Evolutionary conservation across 1,140 invertebrate genomes (phyloP), one percentile per base, ranked within the genome.

Genomic region (Uloborus diversus): DNA sequence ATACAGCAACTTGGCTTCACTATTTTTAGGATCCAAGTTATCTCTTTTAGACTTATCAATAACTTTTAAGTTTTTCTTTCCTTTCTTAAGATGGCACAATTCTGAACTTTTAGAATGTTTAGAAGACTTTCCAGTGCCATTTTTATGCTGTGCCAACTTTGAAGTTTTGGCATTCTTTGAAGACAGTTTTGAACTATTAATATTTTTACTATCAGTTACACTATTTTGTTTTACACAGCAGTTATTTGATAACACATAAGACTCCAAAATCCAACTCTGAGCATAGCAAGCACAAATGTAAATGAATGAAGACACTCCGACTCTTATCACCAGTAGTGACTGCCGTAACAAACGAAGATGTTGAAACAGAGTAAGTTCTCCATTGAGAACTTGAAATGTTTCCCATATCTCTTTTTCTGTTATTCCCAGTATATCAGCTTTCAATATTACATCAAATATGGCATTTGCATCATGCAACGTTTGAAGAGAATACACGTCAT

Each of bases 251-350:
- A 53, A 56, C 56, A n/a, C 20, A 13, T 32, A 23, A 32, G 25
- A 53, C 23, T 20, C 9, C 30, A 81, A 30, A 32, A 91, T 79
- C 91, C 91, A 92, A 0, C 88, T 86, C 75, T 88, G 86, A 2
- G 85, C 85, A 68, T 88, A 87, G 57, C 85, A 83, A 78, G 88
- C 84, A 83, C 90, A 88, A 57, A 92, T 87, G 33, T 79, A 84
- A 7, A 53, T 69, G 30, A 80, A 79, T 13, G 11, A 11, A 13
- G 7, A 37, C 17, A 81, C 33, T 27, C 83, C 83, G 57, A 81
- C 81, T 32, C 68, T 56, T 4, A 79, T 47, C 7, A 82, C 27
- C 1, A 80, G 30, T 13, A 37, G 11, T 23, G 25, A 5, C 23
- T 75, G 20, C 1, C 27, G 1, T 17, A 83, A 17, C 17, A 51